Base-by-base conservation (phyloP, 2,797 vertebrate species). In the Lacerta bilineata region DNA sequence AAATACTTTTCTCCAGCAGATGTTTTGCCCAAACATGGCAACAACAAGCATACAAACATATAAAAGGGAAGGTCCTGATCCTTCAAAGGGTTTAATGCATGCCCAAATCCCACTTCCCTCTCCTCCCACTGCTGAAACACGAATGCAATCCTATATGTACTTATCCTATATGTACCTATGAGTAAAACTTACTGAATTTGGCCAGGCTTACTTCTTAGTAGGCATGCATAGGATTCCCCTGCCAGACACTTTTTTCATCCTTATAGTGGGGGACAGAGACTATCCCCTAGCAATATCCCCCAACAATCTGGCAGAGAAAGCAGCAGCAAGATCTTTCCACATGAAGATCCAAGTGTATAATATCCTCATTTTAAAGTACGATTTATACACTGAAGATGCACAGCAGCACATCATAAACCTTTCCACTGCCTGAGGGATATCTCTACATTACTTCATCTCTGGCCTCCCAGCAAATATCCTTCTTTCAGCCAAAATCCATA, bases 1-100 rank as follows among this genome's bases (percentile, higher is more conserved):
- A 81, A 76, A 88, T 85, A 83, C 7, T 80, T 83, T 68, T 61
- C 27, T 36, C 33, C 9, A 20, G n/a, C 29, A 80, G 36, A 46
- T 72, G 18, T 69, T 80, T 61, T 36, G 3, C 8, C 74, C 33
- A 9, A 8, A 80, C 36, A 68, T 50, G 78, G 80, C 41, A 72
- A 17, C 39, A 72, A 10, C 3, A 41, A 68, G 43, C 27, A 39
- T 33, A 17, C 15, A 71, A 46, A 33, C 66, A 84, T 43, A 79
- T 18, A 33, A 25, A 72, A 84, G 18, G n/a, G 20, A 61, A 64
- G 39, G 13, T 1, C 13, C 61, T 5, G 6, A 17, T 18, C 71
- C 75, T 50, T 27, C 76, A 33, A 27, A 88, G 15, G 5, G 13
- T 10, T 18, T n/a, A 76, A 36, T 13, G 3, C 25, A 13, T 23